Evolutionary conservation across 2,797 vertebrate species (phyloP), one percentile per base, ranked within the genome.

Genomic region (Merluccius polli): DNA sequence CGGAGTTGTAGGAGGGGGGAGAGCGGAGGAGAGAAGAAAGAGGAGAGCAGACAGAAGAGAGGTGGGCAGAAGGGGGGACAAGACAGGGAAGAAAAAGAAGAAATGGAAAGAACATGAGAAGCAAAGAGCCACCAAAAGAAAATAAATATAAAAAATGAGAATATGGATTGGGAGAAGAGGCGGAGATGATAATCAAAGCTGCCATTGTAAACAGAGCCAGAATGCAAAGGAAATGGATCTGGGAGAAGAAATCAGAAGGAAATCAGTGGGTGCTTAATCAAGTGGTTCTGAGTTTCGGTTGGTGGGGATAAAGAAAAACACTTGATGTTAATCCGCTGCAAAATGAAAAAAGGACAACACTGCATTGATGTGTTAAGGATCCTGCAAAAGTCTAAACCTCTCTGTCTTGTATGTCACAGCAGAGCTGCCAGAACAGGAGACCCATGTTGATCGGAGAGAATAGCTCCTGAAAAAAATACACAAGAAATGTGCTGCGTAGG

Each of bases 111-210:
- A 32, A 71, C 44, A 74, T 77, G 82, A 41, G 59, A 75, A 73
- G 33, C 35, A 72, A 76, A 73, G 21, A 69, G 72, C n/a, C n/a
- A n/a, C n/a, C n/a, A 70, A 75, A 71, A 73, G 30, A 73, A 35
- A 76, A 81, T 21, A 41, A 59, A 33, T 29, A 24, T 29, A 78
- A 77, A 81, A 81, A 82, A 80, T 78, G 78, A 76, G 80, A 83
- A 82, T 85, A 83, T 29, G 52, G 18, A 59, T n/a, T 59, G 18
- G 8, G 21, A 59, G 11, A 35, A 35, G 44, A 21, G 44, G 44
- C 6, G 18, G 44, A 52, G 44, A 21, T 18, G 18, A 16, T 18
- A 48, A 38, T 38, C 36, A 38, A 18, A 52, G 3, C 5, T 52
- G 44, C 44, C 0, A 5, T 52, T 52, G 44, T 21, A 21, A 35